Conservation (phyloP, 2,888 invertebrate genomes). For the Agrochola lota region DNA sequence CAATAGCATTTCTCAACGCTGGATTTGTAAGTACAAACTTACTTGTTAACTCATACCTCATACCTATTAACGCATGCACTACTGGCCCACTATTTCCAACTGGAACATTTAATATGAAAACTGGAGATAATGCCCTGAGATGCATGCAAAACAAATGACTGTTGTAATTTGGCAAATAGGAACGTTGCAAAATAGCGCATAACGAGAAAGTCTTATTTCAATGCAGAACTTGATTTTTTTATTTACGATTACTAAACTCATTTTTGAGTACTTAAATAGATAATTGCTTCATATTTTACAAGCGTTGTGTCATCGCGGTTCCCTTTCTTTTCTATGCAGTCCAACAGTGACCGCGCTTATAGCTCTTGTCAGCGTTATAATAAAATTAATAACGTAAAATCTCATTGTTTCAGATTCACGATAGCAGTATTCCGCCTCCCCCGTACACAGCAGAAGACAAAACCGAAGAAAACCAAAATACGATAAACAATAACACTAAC, state of each 20-base stretch:
- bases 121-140: no score
- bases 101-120: not conserved
- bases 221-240: no score
- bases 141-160: not conserved
- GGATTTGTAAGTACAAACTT: constrained; percentile 82
- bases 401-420: constrained; percentile 80
- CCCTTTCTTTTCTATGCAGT: no score
- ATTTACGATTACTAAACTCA: no score
- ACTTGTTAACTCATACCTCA: not conserved
- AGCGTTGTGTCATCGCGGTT: no score
- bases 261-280: no score
- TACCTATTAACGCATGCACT: not conserved
- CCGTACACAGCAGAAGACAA: constrained; percentile 80
- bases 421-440: constrained; percentile 84
- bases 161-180: not conserved
- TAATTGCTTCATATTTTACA: no score
- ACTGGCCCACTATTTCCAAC: not conserved
- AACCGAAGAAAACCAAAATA: constrained; percentile 67
- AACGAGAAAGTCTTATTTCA: no score
- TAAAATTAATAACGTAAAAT: not conserved
- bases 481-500: constrained; percentile 6
- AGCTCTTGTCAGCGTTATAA: no score
- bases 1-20: constrained; percentile 79
- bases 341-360: no score
- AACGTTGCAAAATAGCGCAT: not conserved